Percentiles rank a stretch among this genome's conserved stretches.
These are phyloP conservation scores for Ciconia nigra DNA, from an alignment of 2,797 vertebrate genomes.

Conservation along the genomic window DNA sequence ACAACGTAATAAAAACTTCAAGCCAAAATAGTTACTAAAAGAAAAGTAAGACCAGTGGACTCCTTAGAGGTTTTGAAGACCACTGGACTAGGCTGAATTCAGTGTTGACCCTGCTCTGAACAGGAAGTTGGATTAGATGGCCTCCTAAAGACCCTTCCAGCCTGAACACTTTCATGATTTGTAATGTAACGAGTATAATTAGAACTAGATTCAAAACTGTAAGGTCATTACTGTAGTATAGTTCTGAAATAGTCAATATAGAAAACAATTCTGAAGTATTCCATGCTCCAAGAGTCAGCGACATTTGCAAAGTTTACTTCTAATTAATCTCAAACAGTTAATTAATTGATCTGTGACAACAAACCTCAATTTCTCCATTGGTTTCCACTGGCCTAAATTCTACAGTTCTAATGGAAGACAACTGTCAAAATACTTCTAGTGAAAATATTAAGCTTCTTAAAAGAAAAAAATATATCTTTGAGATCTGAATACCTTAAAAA, in stretches of 20 bases:
- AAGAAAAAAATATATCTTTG: background rate
- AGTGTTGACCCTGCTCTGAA: background rate
- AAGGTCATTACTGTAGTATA: background rate
- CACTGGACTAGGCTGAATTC: background rate
- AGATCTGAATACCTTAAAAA: background rate
- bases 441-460: background rate
- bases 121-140: background rate
- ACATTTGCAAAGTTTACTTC: background rate
- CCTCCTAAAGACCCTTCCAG: background rate
- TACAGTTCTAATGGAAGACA: background rate
- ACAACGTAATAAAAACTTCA: background rate
- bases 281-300: background rate
- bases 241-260: background rate
- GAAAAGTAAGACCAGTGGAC: background rate
- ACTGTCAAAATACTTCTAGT: background rate
- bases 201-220: background rate
- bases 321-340: background rate
- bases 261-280: background rate
- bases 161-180: background rate
- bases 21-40: background rate
- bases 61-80: background rate
- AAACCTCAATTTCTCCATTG: background rate
- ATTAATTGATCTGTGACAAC: background rate
- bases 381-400: background rate
- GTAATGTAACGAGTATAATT: background rate